Conservation (phyloP, 2,888 invertebrate genomes). For the Biston stratarius region DNA sequence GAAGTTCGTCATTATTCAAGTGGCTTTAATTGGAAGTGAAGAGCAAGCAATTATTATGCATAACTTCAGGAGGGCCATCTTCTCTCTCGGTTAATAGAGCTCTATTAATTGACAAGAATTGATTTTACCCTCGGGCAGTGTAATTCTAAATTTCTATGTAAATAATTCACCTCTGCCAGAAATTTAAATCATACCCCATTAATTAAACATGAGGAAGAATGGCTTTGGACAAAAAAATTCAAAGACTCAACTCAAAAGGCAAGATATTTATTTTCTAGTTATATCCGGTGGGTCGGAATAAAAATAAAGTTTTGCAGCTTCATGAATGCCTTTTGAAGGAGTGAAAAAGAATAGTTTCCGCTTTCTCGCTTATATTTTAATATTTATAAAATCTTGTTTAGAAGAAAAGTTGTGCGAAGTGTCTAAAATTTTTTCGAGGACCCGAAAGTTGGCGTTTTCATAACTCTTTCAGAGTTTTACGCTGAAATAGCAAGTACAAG, state of each 20-base stretch:
- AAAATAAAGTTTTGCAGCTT: slow-evolving; percentile 51
- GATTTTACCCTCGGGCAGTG: slow-evolving; percentile 53
- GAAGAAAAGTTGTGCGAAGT: slow-evolving; percentile 70
- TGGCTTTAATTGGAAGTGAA: slow-evolving; percentile 74
- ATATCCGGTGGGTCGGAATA: slow-evolving; percentile 41
- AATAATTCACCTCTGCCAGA: slow-evolving; percentile 19
- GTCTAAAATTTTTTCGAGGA: slow-evolving; percentile 68
- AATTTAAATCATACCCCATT: slow-evolving; percentile 21
- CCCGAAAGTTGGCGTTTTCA: slow-evolving; percentile 79
- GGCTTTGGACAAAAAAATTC: slow-evolving; percentile 10
- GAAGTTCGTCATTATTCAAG: slow-evolving; percentile 66
- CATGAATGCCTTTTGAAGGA: slow-evolving; percentile 64
- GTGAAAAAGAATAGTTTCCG: slow-evolving; percentile 67
- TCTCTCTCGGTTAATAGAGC: slow-evolving; percentile 62
- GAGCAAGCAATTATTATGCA: slow-evolving; percentile 78
- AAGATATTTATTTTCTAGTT: slow-evolving; percentile 42
- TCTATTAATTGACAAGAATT: slow-evolving; percentile 65
- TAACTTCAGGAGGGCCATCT: slow-evolving; percentile 72
- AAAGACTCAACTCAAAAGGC: slow-evolving; percentile 19
- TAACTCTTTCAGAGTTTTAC: slow-evolving; percentile 80
- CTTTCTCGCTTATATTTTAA: slow-evolving; percentile 73
- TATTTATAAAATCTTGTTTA: slow-evolving; percentile 77
- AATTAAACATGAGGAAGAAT: slow-evolving; percentile 23
- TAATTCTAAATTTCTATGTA: slow-evolving; percentile 41
- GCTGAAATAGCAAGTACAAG: slow-evolving; percentile 68